Conservation (phyloP, 53 echinoderm and acorn worm species). For the Zoroaster sp. region DNA sequence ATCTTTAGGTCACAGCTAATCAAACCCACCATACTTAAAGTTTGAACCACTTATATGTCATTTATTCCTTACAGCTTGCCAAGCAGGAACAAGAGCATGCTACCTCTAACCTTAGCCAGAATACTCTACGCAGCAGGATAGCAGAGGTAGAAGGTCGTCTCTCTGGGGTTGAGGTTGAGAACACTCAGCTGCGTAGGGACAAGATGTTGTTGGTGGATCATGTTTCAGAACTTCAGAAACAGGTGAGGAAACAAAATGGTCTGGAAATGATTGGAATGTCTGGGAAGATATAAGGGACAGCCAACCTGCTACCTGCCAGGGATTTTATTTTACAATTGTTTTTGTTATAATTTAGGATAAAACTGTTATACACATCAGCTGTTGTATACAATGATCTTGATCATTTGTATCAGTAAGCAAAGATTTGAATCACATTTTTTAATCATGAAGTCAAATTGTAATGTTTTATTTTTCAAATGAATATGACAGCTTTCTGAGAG, state of each 20-base stretch:
- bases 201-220: conserved; percentile 98
- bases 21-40: too few relatives aligned
- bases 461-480: not conserved
- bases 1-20: too few relatives aligned
- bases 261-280: too few relatives aligned
- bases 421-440: too few relatives aligned
- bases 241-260: conserved; percentile 69
- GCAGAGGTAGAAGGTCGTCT: conserved; percentile 81
- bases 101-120: conserved; percentile 66
- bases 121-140: conserved; percentile 80
- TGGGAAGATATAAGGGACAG: too few relatives aligned
- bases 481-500: conserved; percentile 59
- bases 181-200: conserved; percentile 88
- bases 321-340: too few relatives aligned
- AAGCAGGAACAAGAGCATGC: conserved; percentile 85
- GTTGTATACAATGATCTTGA: too few relatives aligned
- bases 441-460: not conserved
- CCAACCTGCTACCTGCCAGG: too few relatives aligned
- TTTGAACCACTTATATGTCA: not conserved
- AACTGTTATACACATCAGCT: too few relatives aligned
- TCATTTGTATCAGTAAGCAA: too few relatives aligned
- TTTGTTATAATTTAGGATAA: too few relatives aligned
- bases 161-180: conserved; percentile 80
- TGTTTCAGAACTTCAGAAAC: conserved; percentile 92
- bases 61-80: conserved; percentile 59